A percentile compares a stretch with the other conserved stretches of the same genome.
These are phyloP conservation scores for Drosophila athabasca DNA, from an alignment of 1,140 invertebrate genomes.

Conservation along the genomic window DNA sequence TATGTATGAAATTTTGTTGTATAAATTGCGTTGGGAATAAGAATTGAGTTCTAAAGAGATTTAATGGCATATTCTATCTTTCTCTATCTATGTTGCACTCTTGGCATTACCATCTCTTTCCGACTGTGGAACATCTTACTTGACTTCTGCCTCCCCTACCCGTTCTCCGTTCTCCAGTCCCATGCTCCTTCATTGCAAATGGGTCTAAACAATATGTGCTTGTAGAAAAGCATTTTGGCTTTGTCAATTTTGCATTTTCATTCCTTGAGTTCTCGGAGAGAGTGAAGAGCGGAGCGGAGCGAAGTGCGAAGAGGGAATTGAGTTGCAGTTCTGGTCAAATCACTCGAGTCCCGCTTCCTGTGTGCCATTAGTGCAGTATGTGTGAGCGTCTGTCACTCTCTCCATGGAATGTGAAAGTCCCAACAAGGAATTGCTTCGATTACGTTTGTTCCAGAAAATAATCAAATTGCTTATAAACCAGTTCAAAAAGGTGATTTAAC, in stretches of 20 bases:
- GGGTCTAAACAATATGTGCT: constrained; percentile 52
- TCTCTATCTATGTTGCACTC: constrained; percentile 5
- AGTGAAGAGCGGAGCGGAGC: neutral
- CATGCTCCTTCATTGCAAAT: constrained; percentile 28
- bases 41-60: constrained; percentile 83
- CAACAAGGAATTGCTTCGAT: neutral
- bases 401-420: neutral
- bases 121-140: constrained; percentile 27
- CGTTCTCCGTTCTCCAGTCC: neutral
- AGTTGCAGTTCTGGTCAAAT: constrained; percentile 36
- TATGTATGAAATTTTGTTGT: constrained; percentile 71
- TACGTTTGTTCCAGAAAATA: no score
- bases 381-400: neutral
- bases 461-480: no score
- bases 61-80: constrained; percentile 71
- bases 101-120: neutral
- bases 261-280: constrained; percentile 27
- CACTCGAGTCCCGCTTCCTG: constrained; percentile 18
- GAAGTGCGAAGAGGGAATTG: constrained; percentile 2
- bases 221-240: constrained; percentile 68
- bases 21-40: constrained; percentile 83
- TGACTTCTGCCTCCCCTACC: constrained; percentile 27
- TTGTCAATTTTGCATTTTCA: constrained; percentile 75
- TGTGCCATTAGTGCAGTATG: constrained; percentile 15
- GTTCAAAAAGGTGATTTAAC: no score